These are phyloP conservation scores for Sphyrna mokarran DNA, from an alignment of 2,113 vertebrate genomes.

Conservation along the genomic window DNA sequence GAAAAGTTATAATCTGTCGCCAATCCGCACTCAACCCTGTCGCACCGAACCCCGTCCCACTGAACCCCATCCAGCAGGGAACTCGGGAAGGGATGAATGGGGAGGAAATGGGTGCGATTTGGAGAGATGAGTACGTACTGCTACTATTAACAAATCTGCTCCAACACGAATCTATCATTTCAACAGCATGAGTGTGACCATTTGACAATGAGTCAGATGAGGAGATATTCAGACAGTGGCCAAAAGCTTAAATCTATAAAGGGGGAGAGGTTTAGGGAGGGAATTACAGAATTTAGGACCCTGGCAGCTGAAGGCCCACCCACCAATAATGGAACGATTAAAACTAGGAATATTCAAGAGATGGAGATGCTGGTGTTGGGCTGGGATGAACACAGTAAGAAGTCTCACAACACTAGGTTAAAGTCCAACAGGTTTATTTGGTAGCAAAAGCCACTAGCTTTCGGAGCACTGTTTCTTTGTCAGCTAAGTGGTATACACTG, in stretches of 20 bases:
- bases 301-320: neutral
- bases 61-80: neutral
- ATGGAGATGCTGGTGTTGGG: too few species aligned
- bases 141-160: neutral
- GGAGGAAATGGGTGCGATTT: neutral
- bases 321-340: neutral
- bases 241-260: neutral
- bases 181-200: neutral
- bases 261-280: neutral
- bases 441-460: too few species aligned
- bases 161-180: neutral
- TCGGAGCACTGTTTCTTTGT: too few species aligned
- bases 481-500: too few species aligned
- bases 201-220: neutral
- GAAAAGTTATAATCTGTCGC: neutral
- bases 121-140: neutral
- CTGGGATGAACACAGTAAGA: too few species aligned
- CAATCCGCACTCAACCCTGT: neutral
- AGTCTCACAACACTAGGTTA: too few species aligned
- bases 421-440: too few species aligned
- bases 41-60: neutral
- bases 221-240: neutral
- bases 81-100: neutral
- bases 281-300: neutral
- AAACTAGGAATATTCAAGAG: too few species aligned